Base-by-base conservation (phyloP, 2,888 invertebrate genomes). In the Mesorhabditis spiculigera region DNA sequence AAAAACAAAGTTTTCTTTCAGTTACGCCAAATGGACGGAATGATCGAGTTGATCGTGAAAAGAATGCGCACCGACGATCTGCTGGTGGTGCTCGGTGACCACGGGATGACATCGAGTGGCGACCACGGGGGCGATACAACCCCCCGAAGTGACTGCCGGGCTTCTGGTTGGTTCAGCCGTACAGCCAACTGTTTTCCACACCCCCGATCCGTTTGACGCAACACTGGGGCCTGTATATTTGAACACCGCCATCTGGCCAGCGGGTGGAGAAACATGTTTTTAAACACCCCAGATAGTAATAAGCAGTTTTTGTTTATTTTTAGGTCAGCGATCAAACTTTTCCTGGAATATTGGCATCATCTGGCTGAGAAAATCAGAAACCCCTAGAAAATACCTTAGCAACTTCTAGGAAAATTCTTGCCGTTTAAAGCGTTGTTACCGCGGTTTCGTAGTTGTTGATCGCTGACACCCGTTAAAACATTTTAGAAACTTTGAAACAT, bases 111-210 rank as follows among this genome's bases (percentile, higher is more conserved):
- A 10, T 89, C 90, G 68, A 91, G 92, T 84, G 93, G 94, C 5
- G 97, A 98, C 86, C 98, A 98, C 87, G 98, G 98, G 0, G 97
- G 97, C 0, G 96, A 95, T 83, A 93, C 93, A 79, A 89, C 88
- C 70, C n/a, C 91, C 92, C 73, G 98, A 98, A 89, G 89, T 93
- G 0, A 91, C 92, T 64, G 92, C 97, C 0, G 93, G 93, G 0
- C 89, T 97, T 85, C 93, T 97, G 87, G 91, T 94, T 28, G 28
- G 28, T 28, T 28, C 28, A 28, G 28, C 28, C 28, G 28, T 28
- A 28, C 28, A 28, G 28, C 28, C 28, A 28, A 28, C 28, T 28
- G 28, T 43, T 16, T 63, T 28, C 45, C 28, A n/a, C 41, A n/a
- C 65, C 74, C n/a, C 65, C 41, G 58, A 16, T 10, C 43, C 62